Conservation (phyloP, 2,797 vertebrate genomes). For the Chiloscyllium punctatum region DNA sequence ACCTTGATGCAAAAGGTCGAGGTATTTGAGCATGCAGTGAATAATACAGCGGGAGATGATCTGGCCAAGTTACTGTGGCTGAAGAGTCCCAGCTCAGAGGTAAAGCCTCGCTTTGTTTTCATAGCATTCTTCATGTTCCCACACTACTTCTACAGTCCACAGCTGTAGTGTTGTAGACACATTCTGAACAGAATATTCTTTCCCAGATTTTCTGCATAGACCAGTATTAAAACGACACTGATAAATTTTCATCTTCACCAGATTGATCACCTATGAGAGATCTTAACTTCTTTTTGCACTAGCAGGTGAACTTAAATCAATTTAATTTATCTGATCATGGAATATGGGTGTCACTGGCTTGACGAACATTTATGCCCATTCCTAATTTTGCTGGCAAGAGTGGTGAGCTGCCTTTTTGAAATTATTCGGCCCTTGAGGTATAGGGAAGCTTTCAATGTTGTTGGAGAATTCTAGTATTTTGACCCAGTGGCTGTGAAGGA, state of each 20-base stretch:
- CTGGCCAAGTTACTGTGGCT: conserved; percentile 94
- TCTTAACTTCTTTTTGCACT: neutral
- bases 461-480: too few relatives aligned
- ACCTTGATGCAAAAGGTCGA: conserved; percentile 99
- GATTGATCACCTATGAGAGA: neutral
- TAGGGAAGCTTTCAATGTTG: too few relatives aligned
- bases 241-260: neutral
- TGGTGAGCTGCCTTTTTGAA: too few relatives aligned
- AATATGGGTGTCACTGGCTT: too few relatives aligned
- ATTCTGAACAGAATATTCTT: neutral
- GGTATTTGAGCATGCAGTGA: conserved; percentile 96
- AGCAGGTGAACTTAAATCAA: neutral
- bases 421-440: too few relatives aligned
- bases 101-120: conserved; percentile 40
- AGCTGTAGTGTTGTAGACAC: neutral
- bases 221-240: neutral
- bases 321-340: too few relatives aligned
- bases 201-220: neutral
- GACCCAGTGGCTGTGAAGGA: too few relatives aligned
- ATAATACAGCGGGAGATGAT: conserved; percentile 95
- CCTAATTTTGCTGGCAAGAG: too few relatives aligned
- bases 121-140: neutral
- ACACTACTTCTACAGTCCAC: neutral
- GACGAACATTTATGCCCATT: too few relatives aligned
- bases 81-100: conserved; percentile 97